Conservation (phyloP, 1,140 invertebrate species). For the Prorops nasuta region DNA sequence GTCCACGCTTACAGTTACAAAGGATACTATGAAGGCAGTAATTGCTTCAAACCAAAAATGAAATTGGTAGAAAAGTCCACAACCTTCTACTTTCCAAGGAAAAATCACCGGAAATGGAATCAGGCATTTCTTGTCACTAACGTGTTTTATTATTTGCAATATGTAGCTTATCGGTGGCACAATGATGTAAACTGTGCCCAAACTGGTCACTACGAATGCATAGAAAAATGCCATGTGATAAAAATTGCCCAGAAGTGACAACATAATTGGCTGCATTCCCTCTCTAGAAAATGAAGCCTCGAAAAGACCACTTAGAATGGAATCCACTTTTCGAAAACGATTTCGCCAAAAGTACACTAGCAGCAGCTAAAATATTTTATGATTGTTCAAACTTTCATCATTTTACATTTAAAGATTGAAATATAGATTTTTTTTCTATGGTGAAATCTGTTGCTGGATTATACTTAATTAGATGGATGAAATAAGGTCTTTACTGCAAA, state of each 20-base stretch:
- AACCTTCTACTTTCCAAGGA: constrained; percentile 16
- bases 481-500: too few species aligned
- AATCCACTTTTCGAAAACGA: constrained; percentile 5
- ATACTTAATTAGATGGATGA: too few species aligned
- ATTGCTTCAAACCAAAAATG: constrained; percentile 20
- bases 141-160: neutral
- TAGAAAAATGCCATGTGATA: too few species aligned
- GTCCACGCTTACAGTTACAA: constrained; percentile 26
- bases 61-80: constrained; percentile 16
- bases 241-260: too few species aligned
- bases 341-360: too few species aligned
- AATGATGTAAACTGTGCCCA: neutral
- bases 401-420: too few species aligned
- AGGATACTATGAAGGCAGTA: constrained; percentile 9
- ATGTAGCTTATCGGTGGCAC: constrained; percentile 8
- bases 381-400: too few species aligned
- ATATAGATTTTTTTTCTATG: neutral
- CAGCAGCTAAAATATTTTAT: too few species aligned
- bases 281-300: too few species aligned
- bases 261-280: too few species aligned
- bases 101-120: constrained; percentile 10
- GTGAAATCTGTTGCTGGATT: too few species aligned
- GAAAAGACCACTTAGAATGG: constrained; percentile 6
- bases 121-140: constrained; percentile 11
- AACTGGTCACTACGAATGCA: neutral